Evolutionary conservation across 2,113 vertebrate species (phyloP).

Genomic region (Lipotes vexillifer): DNA sequence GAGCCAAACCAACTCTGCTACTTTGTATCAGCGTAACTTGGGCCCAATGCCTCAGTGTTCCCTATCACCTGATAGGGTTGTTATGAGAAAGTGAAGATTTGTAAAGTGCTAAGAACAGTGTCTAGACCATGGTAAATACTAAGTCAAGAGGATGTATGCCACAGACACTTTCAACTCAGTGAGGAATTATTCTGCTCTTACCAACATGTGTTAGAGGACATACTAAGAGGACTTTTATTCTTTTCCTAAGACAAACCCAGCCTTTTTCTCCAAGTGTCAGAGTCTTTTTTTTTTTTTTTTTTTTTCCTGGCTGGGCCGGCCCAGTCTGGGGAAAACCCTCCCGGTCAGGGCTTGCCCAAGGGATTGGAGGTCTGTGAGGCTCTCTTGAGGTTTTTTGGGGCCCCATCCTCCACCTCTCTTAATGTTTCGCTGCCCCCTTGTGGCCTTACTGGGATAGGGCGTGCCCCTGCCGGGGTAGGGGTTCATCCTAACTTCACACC

Average conservation of each 20-base stretch:
- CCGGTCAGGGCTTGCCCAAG: neutral
- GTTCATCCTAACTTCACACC: neutral
- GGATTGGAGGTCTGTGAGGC: too few relatives aligned
- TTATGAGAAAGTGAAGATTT: neutral
- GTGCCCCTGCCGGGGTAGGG: neutral
- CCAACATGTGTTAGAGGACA: neutral
- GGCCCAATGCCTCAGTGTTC: neutral
- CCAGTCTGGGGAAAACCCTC: neutral
- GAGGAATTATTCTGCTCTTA: neutral
- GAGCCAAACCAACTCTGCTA: neutral
- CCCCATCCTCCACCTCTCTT: neutral
- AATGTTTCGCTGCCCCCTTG: constrained; percentile 48
- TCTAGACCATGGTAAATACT: neutral
- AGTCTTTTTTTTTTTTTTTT: neutral
- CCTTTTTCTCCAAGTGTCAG: neutral
- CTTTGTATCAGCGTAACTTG: neutral
- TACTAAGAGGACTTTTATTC: neutral
- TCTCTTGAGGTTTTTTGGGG: neutral
- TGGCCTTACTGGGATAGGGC: neutral
- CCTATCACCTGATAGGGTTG: neutral
- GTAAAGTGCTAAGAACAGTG: neutral
- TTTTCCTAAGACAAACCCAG: constrained; percentile 1
- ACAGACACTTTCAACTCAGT: neutral
- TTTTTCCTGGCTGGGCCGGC: too few relatives aligned
- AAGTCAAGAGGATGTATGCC: neutral